These are phyloP conservation scores for Polydrusus cervinus DNA, from an alignment of 2,888 invertebrate species.

Conservation along the genomic window DNA sequence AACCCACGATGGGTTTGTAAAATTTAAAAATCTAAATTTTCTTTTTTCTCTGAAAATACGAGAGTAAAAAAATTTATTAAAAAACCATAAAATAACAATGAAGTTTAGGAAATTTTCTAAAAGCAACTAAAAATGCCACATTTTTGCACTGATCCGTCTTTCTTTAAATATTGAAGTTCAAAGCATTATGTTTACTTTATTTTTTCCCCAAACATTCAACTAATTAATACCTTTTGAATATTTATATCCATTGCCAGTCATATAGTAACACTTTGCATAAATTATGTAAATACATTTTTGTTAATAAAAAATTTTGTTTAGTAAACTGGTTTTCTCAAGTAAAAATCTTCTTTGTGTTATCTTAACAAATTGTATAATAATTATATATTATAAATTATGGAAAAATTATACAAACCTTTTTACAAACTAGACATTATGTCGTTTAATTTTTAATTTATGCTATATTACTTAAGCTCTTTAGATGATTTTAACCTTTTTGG, in stretches of 20 bases:
- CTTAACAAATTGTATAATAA: background rate
- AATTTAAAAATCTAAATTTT: too few species aligned
- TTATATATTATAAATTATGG: background rate
- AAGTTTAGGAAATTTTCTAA: too few species aligned
- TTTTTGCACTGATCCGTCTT: too few species aligned
- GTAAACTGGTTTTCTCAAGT: background rate
- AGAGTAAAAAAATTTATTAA: too few species aligned
- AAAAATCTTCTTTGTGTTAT: conserved; percentile 9
- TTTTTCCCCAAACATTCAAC: background rate
- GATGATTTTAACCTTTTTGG: too few species aligned
- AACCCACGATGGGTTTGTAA: too few species aligned
- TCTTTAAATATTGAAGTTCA: too few species aligned
- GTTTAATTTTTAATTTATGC: too few species aligned
- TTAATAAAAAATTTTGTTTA: background rate
- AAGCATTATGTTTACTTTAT: background rate
- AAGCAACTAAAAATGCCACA: too few species aligned
- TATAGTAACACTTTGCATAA: background rate
- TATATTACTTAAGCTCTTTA: too few species aligned
- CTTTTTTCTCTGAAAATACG: too few species aligned
- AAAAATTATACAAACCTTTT: background rate
- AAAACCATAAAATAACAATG: too few species aligned
- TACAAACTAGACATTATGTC: background rate
- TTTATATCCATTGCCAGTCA: background rate
- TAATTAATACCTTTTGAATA: background rate
- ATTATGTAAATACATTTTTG: background rate